Conservation (phyloP, 2,113 vertebrate species). For the Amphiprion ocellaris region DNA sequence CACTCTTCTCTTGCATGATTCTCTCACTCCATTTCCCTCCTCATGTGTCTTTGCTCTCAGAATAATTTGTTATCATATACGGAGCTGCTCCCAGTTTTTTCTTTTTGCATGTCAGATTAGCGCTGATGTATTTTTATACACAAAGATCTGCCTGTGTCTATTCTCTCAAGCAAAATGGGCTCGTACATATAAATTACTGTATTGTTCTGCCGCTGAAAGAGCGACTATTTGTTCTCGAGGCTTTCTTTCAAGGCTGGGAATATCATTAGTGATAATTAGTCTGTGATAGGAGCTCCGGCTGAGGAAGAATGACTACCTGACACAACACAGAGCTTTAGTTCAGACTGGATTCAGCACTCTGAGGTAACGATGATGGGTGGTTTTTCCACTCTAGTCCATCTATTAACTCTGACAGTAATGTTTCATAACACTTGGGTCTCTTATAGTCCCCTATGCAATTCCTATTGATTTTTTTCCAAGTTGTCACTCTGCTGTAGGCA, state of each 20-base stretch:
- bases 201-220: constrained; percentile 42
- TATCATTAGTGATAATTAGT: constrained; percentile 66
- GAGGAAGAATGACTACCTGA: constrained; percentile 32
- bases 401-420: constrained; percentile 55
- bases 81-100: constrained; percentile 12
- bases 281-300: constrained; percentile 40
- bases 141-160: constrained; percentile 24
- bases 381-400: constrained; percentile 42
- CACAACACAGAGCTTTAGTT: constrained; percentile 21
- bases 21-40: constrained; percentile 69
- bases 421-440: constrained; percentile 43
- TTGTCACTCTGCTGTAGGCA: constrained; percentile 44
- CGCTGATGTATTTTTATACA: constrained; percentile 35
- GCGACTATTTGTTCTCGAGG: constrained; percentile 32
- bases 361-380: constrained; percentile 30
- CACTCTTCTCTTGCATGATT: constrained; percentile 55
- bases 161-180: constrained; percentile 14
- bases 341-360: constrained; percentile 20
- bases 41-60: constrained; percentile 50
- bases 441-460: constrained; percentile 37
- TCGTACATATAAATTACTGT: constrained; percentile 36
- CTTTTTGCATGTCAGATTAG: constrained; percentile 42
- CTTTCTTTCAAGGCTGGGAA: constrained; percentile 42
- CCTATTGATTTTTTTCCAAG: constrained; percentile 42
- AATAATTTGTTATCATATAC: constrained; percentile 51